phyloP scores from a whole-genome alignment of 2,113 vertebrate genomes.

The Chionomys nivalis region DNA sequence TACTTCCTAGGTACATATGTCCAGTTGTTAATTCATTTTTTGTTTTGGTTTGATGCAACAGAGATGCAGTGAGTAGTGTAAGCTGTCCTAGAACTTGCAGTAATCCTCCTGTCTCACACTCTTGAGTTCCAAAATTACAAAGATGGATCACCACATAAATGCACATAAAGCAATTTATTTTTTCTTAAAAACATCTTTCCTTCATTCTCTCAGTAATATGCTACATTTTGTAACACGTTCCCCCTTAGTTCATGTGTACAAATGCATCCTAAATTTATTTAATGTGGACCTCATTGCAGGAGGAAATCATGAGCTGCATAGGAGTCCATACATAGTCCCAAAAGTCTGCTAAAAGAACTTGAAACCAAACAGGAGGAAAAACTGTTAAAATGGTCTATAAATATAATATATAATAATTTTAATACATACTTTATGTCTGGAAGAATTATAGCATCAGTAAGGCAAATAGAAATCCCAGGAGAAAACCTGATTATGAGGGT shows the following conservation, averaged over 20 bases:
- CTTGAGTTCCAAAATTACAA: neutral
- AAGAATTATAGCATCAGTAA: slow-evolving; percentile 32
- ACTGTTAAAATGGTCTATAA: neutral
- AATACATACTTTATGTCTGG: slow-evolving; percentile 24
- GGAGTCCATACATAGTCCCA: neutral
- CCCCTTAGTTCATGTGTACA: neutral
- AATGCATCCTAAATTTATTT: neutral
- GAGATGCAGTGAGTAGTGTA: neutral
- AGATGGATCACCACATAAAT: neutral
- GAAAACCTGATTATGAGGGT: neutral
- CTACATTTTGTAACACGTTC: neutral
- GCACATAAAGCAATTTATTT: neutral
- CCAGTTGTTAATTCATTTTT: neutral
- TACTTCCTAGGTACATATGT: neutral
- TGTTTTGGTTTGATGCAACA: neutral
- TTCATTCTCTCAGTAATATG: neutral
- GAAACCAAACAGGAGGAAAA: slow-evolving; percentile 29
- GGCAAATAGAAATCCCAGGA: neutral
- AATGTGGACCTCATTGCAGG: neutral
- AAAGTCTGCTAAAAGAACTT: neutral
- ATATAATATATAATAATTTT: slow-evolving; percentile 34
- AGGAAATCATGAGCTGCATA: neutral
- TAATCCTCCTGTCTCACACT: neutral
- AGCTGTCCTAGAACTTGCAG: neutral
- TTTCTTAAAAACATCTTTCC: neutral